Base-by-base conservation (phyloP, 2,888 invertebrate species). In the Mayetiola destructor region DNA sequence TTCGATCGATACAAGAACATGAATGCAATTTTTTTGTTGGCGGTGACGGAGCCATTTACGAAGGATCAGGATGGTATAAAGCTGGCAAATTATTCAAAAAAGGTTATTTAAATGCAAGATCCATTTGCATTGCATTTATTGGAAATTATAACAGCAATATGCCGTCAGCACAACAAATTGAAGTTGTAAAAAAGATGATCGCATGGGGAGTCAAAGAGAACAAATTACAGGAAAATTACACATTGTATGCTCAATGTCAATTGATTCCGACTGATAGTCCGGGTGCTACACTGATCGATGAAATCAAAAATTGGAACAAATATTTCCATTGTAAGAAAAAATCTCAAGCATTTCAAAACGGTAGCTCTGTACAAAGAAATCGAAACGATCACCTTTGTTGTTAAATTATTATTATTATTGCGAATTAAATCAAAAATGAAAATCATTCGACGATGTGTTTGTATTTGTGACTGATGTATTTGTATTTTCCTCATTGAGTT, bases 11-110 rank as follows among this genome's bases (percentile, higher is more conserved):
- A 55, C 86, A 86, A 68, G 87, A 88, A 65, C 82, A 87, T 29
- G 83, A 75, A 0, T 88, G 87, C 68, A 89, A 85, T 67, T 48
- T 48, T 27, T 27, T 48, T 14, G 76, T 89, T 1, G 88, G 86
- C 1, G 87, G 85, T 6, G 85, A 88, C 64, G 88, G 87, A 0
- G 73, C 77, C 1, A 81, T 80, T 0, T 88, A 85, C 67, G 79
- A 76, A 61, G 88, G 84, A 0, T 78, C 87, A 10, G 84, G 84
- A 1, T 89, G 88, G 88, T 77, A 81, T 61, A 67, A 67, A 58
- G 69, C 79, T 42, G 88, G 88, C 0, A 81, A 85, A 0, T 87
- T 88, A 64, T n/a, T n/a, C n/a, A 80, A 85, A 0, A 74, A 75
- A 32, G 76, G 79, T 18, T 84, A 78, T 65, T n/a, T n/a, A n/a